phyloP scores from a whole-genome alignment of 1,140 invertebrate species.

The Trichomalopsis sarcophagae region DNA sequence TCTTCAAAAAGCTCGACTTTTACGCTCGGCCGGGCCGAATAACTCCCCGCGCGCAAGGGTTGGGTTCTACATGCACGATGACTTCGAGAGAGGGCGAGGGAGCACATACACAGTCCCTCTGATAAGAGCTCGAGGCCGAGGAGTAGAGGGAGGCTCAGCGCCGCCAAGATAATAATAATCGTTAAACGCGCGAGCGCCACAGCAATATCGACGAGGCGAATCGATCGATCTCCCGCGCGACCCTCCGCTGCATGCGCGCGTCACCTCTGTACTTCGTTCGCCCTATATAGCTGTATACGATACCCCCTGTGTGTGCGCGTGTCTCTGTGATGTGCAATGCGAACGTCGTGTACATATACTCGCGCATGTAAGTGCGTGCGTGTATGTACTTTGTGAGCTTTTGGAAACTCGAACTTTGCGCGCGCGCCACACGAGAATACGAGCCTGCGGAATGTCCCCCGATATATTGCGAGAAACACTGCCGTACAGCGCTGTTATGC shows the following conservation, averaged over 20 bases:
- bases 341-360: not conserved
- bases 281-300: not conserved
- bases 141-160: not conserved
- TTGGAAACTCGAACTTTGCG: not conserved
- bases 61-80: too few relatives aligned
- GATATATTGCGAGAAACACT: not conserved
- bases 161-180: slow-evolving; percentile 2
- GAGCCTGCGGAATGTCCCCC: not conserved
- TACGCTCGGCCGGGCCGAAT: too few relatives aligned
- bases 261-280: not conserved
- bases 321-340: not conserved
- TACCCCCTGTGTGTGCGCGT: not conserved
- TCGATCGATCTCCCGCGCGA: not conserved
- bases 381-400: not conserved
- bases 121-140: not conserved
- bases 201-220: slow-evolving; percentile 1
- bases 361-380: not conserved
- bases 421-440: not conserved
- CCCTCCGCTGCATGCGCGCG: not conserved
- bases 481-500: not conserved
- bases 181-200: not conserved
- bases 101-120: not conserved
- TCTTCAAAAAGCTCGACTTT: slow-evolving; percentile 9
- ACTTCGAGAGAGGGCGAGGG: too few relatives aligned
- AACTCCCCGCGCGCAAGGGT: not conserved